Evolutionary conservation across 2,888 invertebrate genomes (phyloP).

Genomic region (Stomorhina lunata): DNA sequence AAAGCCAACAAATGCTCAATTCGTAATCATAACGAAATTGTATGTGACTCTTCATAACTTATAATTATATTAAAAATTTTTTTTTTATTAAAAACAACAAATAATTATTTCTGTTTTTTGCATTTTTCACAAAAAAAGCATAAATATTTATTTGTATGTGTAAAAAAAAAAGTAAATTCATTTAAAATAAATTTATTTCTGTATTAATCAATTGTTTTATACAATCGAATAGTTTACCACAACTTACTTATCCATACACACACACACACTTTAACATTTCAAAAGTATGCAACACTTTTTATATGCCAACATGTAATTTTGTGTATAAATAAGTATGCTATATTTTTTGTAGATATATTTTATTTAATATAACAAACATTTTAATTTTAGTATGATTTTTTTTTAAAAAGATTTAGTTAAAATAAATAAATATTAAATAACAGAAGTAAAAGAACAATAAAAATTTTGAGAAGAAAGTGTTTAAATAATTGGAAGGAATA

Average conservation of each 20-base stretch:
- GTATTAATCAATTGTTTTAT: constrained; percentile 60
- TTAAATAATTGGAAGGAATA: background rate
- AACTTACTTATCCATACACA: no score
- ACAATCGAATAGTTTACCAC: no score
- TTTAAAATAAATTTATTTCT: constrained; percentile 39
- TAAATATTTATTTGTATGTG: no score
- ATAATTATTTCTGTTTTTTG: background rate
- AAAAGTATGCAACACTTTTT: no score
- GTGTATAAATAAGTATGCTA: background rate
- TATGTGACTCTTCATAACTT: background rate
- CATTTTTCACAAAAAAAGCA: background rate
- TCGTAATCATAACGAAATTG: background rate
- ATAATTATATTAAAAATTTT: constrained; percentile 1
- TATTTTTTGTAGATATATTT: background rate
- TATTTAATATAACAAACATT: background rate
- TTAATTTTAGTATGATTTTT: background rate
- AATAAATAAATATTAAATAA: constrained; percentile 44
- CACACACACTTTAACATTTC: no score
- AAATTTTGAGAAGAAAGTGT: background rate
- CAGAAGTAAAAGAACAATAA: background rate
- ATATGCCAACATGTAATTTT: no score
- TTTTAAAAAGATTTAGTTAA: background rate
- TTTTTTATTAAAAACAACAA: background rate
- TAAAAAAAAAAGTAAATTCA: constrained; percentile 2
- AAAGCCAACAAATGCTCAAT: no score